Percentiles rank a stretch among this genome's conserved stretches.
Conservation (phyloP, 2,888 invertebrate genomes). For the Petrolisthes manimaculis region DNA sequence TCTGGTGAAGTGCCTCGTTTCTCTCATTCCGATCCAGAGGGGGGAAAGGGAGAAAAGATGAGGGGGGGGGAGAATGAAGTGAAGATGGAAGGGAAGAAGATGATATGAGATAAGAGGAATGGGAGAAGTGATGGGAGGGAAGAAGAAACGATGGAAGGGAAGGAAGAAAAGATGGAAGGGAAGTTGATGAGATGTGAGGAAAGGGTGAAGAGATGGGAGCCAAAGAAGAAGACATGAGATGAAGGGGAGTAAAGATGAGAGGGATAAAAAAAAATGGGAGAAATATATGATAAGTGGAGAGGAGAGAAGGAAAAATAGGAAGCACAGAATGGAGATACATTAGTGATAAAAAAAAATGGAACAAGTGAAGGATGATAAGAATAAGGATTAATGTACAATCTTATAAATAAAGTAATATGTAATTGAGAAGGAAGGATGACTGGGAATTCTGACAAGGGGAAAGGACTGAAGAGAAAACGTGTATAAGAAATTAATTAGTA, state of each 20-base stretch:
- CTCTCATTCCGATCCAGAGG: constrained; percentile 21
- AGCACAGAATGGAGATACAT: background rate
- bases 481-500: no score
- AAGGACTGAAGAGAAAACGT: no score
- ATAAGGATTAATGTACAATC: no score
- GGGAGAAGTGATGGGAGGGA: background rate
- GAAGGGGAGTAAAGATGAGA: background rate
- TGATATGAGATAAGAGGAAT: background rate
- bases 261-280: background rate
- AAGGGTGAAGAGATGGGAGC: background rate
- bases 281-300: no score
- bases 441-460: background rate
- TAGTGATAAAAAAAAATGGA: background rate
- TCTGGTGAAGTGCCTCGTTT: constrained; percentile 44
- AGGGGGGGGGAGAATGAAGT: background rate
- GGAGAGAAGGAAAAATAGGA: background rate
- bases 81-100: background rate
- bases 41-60: background rate
- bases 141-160: background rate
- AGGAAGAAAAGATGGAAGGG: no score
- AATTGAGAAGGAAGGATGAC: no score
- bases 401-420: no score
- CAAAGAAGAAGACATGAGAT: background rate
- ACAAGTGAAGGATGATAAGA: no score
- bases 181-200: no score